Evolutionary conservation across 1,140 invertebrate species (phyloP), one percentile per base, ranked within the genome.

Genomic region (Aphelenchoides avenae): DNA sequence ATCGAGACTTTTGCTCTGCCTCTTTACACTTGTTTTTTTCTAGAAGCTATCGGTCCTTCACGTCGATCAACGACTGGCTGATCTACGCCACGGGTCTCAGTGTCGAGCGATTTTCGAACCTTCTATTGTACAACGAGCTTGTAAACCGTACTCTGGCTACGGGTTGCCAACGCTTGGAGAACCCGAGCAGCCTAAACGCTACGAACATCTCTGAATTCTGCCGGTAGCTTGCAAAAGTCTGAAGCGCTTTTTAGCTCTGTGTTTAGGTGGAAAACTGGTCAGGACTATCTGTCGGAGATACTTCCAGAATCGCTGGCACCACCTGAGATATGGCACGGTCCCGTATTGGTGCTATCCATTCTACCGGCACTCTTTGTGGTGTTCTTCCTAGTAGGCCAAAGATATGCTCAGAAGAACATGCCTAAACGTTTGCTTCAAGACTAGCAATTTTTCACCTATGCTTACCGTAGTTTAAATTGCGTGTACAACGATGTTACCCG

Each of bases 41-140:
- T 56, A 52, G 50, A 27, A 54, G 47, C 27, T 52, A 53, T 24
- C 50, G 56, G 27, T 52, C 50, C 3, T 52, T 52, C 24, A 52
- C n/a, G 11, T 52, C 50, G 33, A 52, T 29, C n/a, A 52, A 52
- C 7, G 50, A 52, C n/a, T 11, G 13, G 11, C 48, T 52, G 13
- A 11, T 27, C 11, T 52, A 52, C 33, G 13, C 24, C 13, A n/a
- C 50, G 20, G 56, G 11, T 5, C 11, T 52, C 18, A 57, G 50
- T 6, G 13, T 52, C 1, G 50, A 52, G n/a, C 50, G 50, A 1
- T 52, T 52, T 56, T 2, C 49, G 5, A 52, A 52, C 33, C 33
- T 52, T 11, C 9, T 52, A 11, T 29, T 52, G 13, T 15, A 24
- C 48, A 11, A 52, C 48, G 50, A 52, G 5, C 56, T 52, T 26